Conservation (phyloP, 2,797 vertebrate species). For the Sebastes minor region DNA sequence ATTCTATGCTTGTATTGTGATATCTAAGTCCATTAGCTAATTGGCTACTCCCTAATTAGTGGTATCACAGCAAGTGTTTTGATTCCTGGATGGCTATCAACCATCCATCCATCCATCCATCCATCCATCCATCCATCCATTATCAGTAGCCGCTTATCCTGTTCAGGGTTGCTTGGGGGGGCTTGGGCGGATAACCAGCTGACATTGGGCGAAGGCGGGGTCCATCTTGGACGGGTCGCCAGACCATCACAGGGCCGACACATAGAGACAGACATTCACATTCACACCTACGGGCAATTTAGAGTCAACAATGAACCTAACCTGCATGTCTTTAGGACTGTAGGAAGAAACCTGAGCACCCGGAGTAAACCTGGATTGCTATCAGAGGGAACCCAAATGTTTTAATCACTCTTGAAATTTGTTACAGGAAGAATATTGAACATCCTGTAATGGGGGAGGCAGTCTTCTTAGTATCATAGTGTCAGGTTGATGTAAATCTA, state of each 20-base stretch:
- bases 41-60: not conserved
- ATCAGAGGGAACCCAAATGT: not conserved
- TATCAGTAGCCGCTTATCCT: no score
- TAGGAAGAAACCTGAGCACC: no score
- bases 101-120: no score
- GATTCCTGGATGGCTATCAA: not conserved
- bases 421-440: not conserved
- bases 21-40: not conserved
- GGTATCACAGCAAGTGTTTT: not conserved
- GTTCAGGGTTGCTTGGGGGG: no score
- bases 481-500: not conserved
- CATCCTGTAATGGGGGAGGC: not conserved
- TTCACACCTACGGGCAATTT: no score
- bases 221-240: not conserved
- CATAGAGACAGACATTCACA: no score
- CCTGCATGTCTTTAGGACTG: no score
- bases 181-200: no score
- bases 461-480: not conserved
- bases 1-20: not conserved
- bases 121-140: no score
- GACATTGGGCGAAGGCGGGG: no score
- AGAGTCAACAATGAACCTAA: no score
- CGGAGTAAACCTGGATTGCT: not conserved
- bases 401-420: not conserved
- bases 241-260: no score